Evolutionary conservation across 2,888 invertebrate species (phyloP).

Genomic region (Ophion slaviceki): DNA sequence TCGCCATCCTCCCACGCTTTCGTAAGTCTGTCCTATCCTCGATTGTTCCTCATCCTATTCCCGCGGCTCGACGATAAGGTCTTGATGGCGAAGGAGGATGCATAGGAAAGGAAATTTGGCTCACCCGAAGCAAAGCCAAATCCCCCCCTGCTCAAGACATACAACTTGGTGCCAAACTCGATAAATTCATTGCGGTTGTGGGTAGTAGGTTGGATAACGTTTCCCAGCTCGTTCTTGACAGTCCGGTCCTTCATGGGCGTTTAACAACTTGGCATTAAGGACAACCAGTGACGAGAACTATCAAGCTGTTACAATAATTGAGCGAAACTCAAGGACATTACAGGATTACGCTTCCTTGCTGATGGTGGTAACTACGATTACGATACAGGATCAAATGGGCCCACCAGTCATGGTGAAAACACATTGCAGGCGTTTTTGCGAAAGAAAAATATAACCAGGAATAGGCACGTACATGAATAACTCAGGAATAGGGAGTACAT

Average conservation of each 20-base stretch:
- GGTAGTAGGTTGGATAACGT: constrained; percentile 72
- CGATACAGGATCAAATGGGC: neutral
- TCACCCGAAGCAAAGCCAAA: constrained; percentile 36
- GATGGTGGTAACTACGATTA: neutral
- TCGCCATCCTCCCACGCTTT: neutral
- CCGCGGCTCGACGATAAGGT: constrained; percentile 15
- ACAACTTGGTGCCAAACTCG: constrained; percentile 74
- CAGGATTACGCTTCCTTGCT: neutral
- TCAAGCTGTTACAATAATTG: constrained; percentile 64
- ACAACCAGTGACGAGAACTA: constrained; percentile 42
- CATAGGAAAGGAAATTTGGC: constrained; percentile 20
- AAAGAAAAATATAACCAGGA: no score
- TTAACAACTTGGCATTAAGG: constrained; percentile 3
- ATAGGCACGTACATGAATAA: no score
- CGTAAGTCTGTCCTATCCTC: neutral
- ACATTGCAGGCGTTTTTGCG: no score
- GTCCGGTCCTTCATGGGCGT: constrained; percentile 51
- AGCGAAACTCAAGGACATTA: neutral
- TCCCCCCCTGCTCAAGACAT: constrained; percentile 35
- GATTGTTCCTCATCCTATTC: neutral
- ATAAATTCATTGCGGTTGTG: constrained; percentile 73
- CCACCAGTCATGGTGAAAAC: neutral
- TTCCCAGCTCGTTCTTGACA: constrained; percentile 52
- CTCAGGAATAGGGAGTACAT: neutral
- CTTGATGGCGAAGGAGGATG: neutral